Base-by-base conservation (phyloP, 2,888 invertebrate species). In the Chrysolina americana region DNA sequence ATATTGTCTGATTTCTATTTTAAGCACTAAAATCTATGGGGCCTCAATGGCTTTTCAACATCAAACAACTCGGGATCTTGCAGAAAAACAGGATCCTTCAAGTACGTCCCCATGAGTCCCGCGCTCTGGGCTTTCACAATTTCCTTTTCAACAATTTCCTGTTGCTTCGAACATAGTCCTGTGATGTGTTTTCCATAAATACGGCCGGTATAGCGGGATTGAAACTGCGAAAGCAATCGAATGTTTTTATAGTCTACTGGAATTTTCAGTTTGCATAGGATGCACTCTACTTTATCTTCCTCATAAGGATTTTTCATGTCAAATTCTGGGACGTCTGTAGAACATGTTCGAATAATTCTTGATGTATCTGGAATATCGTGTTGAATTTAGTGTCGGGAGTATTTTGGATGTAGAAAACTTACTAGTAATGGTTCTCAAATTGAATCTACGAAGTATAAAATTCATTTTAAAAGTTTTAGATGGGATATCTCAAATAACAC, bases 181-280 rank as follows among this genome's bases (percentile, higher is more conserved):
- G 99, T 99, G 56, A 99, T 95, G 83, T 98, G 96, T 70, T 94
- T 91, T 0, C 96, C 96, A 86, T 98, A 99, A 76, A 98, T 92
- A 79, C 94, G 91, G 0, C 99, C 99, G 0, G 99, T 98, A 86
- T 95, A 97, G 0, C 96, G 94, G 44, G 98, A 99, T 85, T 98
- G 95, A 88, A 99, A 99, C 87, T 99, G 98, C 0, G 97, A 96
- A 6, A 99, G 88, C 4, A 99, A 88, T 81, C 96, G 92, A 0
- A 94, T 92, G 88, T 99, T 99, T 88, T 98, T 98, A 85, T 96
- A 98, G 87, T 96, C 92, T 0, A 96, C 94, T 0, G 90, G 90
- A n/a, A 98, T 93, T 44, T 94, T 91, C 75, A 94, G 87, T 88
- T 93, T 92, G 87, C 98, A 98, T 11, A 98, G 88, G 80, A 98